Evolutionary conservation across 1,140 invertebrate genomes (phyloP), one percentile per base, ranked within the genome.

Genomic region (Drosophila pallidifrons): DNA sequence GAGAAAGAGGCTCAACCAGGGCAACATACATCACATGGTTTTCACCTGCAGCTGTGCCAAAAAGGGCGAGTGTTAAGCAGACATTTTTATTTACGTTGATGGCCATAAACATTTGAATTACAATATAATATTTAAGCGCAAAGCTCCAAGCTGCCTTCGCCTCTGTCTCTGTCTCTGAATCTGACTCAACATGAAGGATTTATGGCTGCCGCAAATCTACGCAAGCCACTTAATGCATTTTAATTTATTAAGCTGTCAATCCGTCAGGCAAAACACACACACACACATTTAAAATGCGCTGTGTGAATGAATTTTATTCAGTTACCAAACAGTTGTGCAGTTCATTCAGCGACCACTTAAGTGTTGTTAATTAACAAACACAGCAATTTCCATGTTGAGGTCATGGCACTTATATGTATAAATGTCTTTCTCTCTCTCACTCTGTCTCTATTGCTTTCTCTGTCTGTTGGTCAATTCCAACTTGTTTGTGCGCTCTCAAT

Each of bases 231-330:
- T 88, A 88, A 88, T 88, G 85, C 85, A 89, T 76, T 88, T 88
- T 88, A 88, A 88, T 88, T 88, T 88, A 88, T 88, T 88, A 88
- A 88, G 85, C 83, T 88, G 83, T 88, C 85, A 88, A 89, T 89
- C 71, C 71, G 82, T 64, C 76, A 72, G 58, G 6, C 41, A 45
- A 47, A 7, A 20, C 32, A 41, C 49, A 64, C 77, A 43, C 25
- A 25, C 11, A 5, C 32, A 35, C 28, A 32, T n/a, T 49, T 13
- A n/a, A 3, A 13, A 13, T 10, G 10, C 35, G 35, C 8, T 10
- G 35, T 38, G 1, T 28, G 47, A 28, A 16, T 41, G 20, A n/a
- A 45, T 65, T 45, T 55, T 8, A 66, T 66, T 66, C 63, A 57
- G 41, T 51, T 49, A n/a, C 28, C 10, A 55, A 28, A 43, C 25